These are phyloP conservation scores for Monomorium pharaonis DNA, from an alignment of 1,140 invertebrate genomes.

Conservation along the genomic window DNA sequence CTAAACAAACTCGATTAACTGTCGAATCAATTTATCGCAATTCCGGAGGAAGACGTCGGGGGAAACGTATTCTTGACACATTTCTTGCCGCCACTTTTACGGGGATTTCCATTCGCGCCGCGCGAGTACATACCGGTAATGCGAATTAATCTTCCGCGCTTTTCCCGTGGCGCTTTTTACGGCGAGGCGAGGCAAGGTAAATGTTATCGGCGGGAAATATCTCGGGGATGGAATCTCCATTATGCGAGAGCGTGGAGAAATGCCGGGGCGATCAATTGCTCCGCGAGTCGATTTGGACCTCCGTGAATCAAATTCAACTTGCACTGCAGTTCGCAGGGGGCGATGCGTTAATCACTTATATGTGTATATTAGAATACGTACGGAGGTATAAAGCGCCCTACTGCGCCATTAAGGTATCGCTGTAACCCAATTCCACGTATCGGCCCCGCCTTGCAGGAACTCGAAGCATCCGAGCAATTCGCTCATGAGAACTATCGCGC, in stretches of 20 bases:
- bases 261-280: not conserved
- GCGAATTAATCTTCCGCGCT: slow-evolving; percentile 27
- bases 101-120: slow-evolving; percentile 8
- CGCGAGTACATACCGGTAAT: not conserved
- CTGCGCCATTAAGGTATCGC: slow-evolving; percentile 39
- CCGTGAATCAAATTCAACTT: slow-evolving; percentile 1
- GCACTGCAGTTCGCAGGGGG: not conserved
- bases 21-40: not conserved
- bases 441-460: slow-evolving; percentile 38
- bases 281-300: slow-evolving; percentile 13
- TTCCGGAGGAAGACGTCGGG: not conserved
- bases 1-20: not conserved
- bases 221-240: slow-evolving; percentile 16
- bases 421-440: slow-evolving; percentile 50
- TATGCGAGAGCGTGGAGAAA: slow-evolving; percentile 17
- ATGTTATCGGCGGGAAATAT: slow-evolving; percentile 29
- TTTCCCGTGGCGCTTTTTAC: slow-evolving; percentile 5
- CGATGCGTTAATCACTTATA: slow-evolving; percentile 44
- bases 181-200: not conserved
- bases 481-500: slow-evolving; percentile 39
- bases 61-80: not conserved
- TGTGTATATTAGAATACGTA: slow-evolving; percentile 35
- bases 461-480: slow-evolving; percentile 43
- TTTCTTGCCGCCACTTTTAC: not conserved
- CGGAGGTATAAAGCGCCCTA: not conserved